Evolutionary conservation across 2,797 vertebrate genomes (phyloP), one percentile per base, ranked within the genome.

Genomic region (Pseudochromis fuscus): DNA sequence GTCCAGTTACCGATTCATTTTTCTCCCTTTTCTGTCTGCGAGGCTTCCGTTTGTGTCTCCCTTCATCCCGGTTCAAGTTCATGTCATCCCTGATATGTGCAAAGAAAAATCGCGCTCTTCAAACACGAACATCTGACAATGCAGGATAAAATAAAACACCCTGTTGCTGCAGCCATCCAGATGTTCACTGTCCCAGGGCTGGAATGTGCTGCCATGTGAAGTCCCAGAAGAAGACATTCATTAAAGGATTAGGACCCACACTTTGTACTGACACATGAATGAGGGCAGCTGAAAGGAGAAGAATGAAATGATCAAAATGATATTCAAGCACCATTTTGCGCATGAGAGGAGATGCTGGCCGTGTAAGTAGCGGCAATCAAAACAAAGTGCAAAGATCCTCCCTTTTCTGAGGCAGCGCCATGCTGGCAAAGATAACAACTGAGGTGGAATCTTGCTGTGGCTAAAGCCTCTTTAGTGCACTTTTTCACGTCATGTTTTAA

Each of bases 221-320:
- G 78, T 79, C 71, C 66, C 72, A 72, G 67, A 52, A 84, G 82
- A 88, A 84, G 84, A 87, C 87, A 86, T 88, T 91, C 83, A 90
- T 88, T 77, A 69, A 82, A 85, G 88, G 89, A 91, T 91, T 90
- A 91, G 68, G 31, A 40, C 84, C 68, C 87, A 85, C 85, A 91
- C 88, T 90, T 91, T 91, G 91, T 88, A 78, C 88, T 85, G 86
- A 90, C 85, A 80, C 79, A 84, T 82, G 77, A 87, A 90, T 90
- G 85, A 81, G 84, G 80, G 89, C 84, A 63, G 76, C 74, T 85
- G 87, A 92, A 85, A 82, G 81, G 82, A 87, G 59, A 90, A 69
- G 87, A 83, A 90, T 85, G 80, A 91, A 86, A 88, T 85, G 78
- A 88, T 87, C 75, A 67, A 89, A 92, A 85, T 63, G 72, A 89